Evolutionary conservation across 2,797 vertebrate genomes (phyloP).

Genomic region (Falco berigora): DNA sequence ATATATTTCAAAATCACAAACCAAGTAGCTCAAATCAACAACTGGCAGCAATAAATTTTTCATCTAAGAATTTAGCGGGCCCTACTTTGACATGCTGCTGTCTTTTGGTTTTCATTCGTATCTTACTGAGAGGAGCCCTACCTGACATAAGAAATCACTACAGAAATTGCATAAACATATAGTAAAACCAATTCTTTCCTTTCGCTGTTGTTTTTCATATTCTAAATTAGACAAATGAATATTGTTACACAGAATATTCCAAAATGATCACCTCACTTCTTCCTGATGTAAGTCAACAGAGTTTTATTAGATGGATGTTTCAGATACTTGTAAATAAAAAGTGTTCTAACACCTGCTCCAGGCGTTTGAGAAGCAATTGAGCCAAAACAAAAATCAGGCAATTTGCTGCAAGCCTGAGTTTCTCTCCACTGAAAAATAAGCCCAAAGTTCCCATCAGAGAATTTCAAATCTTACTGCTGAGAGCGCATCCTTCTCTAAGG

Average conservation of each 20-base stretch:
- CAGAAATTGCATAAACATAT: background rate
- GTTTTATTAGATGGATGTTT: background rate
- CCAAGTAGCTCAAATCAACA: background rate
- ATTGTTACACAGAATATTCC: background rate
- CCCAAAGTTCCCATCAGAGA: background rate
- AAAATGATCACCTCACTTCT: background rate
- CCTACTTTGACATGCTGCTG: background rate
- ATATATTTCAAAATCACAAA: background rate
- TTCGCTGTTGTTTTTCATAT: background rate
- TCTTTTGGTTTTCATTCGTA: background rate
- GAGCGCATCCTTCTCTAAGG: background rate
- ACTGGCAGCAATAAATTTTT: background rate
- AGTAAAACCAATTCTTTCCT: background rate
- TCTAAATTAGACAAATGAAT: background rate
- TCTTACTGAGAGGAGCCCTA: background rate
- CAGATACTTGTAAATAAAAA: background rate
- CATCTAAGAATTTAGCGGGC: background rate
- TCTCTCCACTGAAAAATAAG: slow-evolving; percentile 3
- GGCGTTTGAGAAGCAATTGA: slow-evolving; percentile 10
- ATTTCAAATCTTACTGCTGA: background rate
- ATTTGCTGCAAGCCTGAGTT: background rate
- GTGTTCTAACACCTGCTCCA: background rate
- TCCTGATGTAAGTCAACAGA: background rate
- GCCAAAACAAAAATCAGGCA: background rate
- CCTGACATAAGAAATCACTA: background rate